Base-by-base conservation (phyloP, 2,797 vertebrate genomes). In the Acestrorhynchus altus region DNA sequence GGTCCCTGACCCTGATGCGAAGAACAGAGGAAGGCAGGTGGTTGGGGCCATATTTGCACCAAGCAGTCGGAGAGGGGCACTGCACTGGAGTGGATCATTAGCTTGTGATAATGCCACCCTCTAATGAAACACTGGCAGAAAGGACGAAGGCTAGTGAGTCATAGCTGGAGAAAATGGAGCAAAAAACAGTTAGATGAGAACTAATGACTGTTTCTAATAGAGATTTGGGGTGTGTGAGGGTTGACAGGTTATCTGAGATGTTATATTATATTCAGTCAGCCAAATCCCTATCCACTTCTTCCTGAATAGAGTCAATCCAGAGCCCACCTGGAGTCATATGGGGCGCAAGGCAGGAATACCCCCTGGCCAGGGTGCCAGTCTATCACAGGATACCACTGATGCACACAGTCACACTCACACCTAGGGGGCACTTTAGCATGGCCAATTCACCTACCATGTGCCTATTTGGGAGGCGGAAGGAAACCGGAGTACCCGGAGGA, bases 31-130 rank as follows among this genome's bases (percentile, higher is more conserved):
- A 51, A n/a, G 0, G 10, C 15, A 44, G 63, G 22, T 52, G 18
- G 16, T 24, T 44, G 63, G 47, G 51, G 63, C 76, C n/a, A 52
- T n/a, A n/a, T 26, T 57, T n/a, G 20, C 47, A 59, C 52, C 20
- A 66, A 74, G 49, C 39, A 42, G 46, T 4, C 18, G 20, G 26
- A 65, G 49, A 57, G 28, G 24, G 68, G 26, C 49, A 52, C 35
- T 57, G 51, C 20, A 16, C 28, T 68, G 26, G 24, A 82, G 54
- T 67, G 72, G 44, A 67, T 76, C 66, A 74, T 72, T 64, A 60
- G 59, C 54, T 71, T 54, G 66, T 60, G 67, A 60, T 71, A 82
- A 78, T 78, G 39, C 60, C 40, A 51, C 52, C n/a, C 63, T 71
- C 20, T 46, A 39, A 71, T 76, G 18, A 76, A 71, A 31, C 11